A percentile compares a stretch with the other conserved stretches of the same genome.
Conservation (phyloP, 2,113 vertebrate genomes). For the Geococcyx californianus region DNA sequence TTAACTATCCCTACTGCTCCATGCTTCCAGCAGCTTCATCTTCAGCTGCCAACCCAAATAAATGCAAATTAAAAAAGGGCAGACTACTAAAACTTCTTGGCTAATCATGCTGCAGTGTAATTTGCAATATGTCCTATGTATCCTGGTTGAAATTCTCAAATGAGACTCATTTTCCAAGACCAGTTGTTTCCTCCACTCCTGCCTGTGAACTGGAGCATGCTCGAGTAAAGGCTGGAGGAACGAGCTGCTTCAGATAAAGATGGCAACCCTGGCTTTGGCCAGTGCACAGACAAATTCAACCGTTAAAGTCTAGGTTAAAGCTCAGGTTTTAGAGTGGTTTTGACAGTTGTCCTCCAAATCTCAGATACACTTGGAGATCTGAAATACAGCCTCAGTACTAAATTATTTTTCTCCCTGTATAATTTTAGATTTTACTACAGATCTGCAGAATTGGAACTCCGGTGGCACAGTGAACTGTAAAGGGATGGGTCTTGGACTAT, state of each 20-base stretch:
- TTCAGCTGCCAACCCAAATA: not conserved
- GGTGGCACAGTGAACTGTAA: not conserved
- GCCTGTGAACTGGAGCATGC: not conserved
- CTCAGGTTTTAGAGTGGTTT: not conserved
- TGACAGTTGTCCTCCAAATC: not conserved
- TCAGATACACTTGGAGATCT: not conserved
- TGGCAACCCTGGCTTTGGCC: not conserved
- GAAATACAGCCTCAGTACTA: not conserved
- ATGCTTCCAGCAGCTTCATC: not conserved
- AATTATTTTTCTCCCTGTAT: not conserved
- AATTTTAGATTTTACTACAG: not conserved
- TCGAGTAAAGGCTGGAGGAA: not conserved
- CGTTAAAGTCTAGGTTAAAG: not conserved
- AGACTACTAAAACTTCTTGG: not conserved
- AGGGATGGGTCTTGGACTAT: not conserved
- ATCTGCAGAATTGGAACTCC: not conserved
- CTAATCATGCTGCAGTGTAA: accelerated
- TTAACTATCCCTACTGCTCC: accelerated
- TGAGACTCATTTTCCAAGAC: not conserved
- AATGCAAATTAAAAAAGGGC: not conserved
- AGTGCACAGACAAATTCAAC: accelerated
- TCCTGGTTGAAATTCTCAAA: not conserved
- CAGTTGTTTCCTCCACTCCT: not conserved
- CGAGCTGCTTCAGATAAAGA: not conserved
- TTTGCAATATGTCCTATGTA: accelerated